Evolutionary conservation across 2,888 invertebrate species (phyloP).

Genomic region (Drosophila mulleri): DNA sequence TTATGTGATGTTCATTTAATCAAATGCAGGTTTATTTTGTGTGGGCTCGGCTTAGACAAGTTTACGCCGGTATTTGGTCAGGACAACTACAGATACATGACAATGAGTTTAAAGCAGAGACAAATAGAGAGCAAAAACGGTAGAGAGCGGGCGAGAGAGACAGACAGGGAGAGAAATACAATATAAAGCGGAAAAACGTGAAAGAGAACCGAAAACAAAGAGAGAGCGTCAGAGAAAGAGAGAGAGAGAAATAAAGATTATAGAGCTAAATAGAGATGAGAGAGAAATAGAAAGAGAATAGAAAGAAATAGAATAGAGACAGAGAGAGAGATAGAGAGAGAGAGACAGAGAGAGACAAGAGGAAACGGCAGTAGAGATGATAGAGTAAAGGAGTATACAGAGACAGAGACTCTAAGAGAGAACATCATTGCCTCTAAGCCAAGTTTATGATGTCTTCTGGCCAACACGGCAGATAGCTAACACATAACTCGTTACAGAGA

Average conservation of each 20-base stretch:
- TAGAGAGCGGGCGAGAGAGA: neutral
- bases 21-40: slow-evolving; percentile 48
- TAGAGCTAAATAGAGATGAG: too few species aligned
- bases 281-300: too few species aligned
- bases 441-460: neutral
- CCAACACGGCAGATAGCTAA: slow-evolving; percentile 1
- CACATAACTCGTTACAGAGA: slow-evolving; percentile 9
- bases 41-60: slow-evolving; percentile 56
- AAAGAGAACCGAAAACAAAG: neutral
- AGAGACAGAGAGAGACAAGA: neutral
- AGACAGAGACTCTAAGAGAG: neutral
- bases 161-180: neutral
- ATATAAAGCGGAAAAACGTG: too few species aligned
- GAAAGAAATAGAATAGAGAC: too few species aligned
- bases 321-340: too few species aligned
- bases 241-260: neutral
- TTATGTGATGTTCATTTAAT: slow-evolving; percentile 64
- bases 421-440: neutral
- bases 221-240: neutral
- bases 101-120: neutral
- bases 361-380: too few species aligned
- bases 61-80: slow-evolving; percentile 57
- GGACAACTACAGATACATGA: neutral
- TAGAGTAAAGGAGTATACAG: neutral
- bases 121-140: neutral